These are phyloP conservation scores for Sepiola atlantica DNA, from an alignment of 2,888 invertebrate species.

Conservation along the genomic window DNA sequence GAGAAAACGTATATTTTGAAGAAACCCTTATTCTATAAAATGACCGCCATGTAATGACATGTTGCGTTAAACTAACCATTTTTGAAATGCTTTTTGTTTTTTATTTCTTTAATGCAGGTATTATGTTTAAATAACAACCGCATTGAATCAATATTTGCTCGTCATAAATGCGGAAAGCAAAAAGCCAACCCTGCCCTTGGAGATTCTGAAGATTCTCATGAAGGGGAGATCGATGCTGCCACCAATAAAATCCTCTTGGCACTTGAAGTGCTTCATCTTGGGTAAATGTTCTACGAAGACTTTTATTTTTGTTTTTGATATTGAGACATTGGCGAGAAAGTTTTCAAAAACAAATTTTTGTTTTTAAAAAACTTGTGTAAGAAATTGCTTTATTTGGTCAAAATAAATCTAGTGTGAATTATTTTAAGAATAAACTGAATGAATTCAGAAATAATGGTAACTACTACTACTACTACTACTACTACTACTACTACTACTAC, in stretches of 20 bases:
- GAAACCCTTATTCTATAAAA: too few species aligned
- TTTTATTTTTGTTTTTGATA: not conserved
- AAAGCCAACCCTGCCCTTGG: not conserved
- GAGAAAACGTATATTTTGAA: too few species aligned
- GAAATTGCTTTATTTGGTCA: not conserved
- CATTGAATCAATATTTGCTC: conserved; percentile 71
- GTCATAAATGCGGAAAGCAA: conserved; percentile 57
- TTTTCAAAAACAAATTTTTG: not conserved
- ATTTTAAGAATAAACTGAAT: too few species aligned
- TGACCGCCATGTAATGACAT: not conserved
- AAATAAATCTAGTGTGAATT: not conserved
- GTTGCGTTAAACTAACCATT: not conserved
- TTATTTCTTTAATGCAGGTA: conserved; percentile 64
- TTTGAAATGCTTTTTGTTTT: not conserved
- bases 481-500: too few species aligned
- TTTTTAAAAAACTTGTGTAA: not conserved
- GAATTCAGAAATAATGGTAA: too few species aligned
- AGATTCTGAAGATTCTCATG: conserved; percentile 47
- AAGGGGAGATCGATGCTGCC: conserved; percentile 46
- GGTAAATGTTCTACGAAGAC: conserved; percentile 54
- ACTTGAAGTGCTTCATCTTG: conserved; percentile 74
- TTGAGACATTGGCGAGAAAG: not conserved
- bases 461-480: too few species aligned
- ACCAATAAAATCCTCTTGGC: conserved; percentile 47
- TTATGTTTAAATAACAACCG: conserved; percentile 75